These are phyloP conservation scores for Schizopygopsis malacanthus DNA, from an alignment of 2,797 vertebrate genomes.

Conservation along the genomic window DNA sequence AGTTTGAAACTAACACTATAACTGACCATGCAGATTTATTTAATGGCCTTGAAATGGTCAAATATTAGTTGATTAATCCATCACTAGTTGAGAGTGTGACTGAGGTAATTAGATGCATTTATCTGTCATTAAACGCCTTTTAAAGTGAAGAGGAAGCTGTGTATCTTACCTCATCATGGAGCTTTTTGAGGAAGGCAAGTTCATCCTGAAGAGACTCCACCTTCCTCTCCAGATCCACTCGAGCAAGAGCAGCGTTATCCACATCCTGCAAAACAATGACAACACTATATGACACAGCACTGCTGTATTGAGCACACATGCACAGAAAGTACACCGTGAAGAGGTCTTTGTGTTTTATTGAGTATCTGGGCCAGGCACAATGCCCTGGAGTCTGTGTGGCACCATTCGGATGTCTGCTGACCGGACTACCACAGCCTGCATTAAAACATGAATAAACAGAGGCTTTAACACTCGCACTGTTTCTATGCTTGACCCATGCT, in stretches of 20 bases:
- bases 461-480: slow-evolving; percentile 3
- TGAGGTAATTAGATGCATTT: background rate
- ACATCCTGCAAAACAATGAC: slow-evolving; percentile 83
- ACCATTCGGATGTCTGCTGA: slow-evolving; percentile 26
- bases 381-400: slow-evolving; percentile 27
- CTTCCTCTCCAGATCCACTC: slow-evolving; percentile 94
- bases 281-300: background rate
- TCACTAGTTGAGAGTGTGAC: background rate
- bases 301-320: background rate
- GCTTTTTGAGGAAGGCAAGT: slow-evolving; percentile 93
- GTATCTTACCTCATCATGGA: slow-evolving; percentile 89
- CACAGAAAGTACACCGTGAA: background rate
- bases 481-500: slow-evolving; percentile 13
- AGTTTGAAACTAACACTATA: background rate
- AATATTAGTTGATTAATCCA: background rate
- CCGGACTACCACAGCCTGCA: background rate
- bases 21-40: background rate
- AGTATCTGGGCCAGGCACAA: background rate
- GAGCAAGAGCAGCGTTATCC: slow-evolving; percentile 91
- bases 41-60: background rate
- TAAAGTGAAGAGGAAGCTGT: background rate
- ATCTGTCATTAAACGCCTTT: background rate
- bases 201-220: slow-evolving; percentile 95
- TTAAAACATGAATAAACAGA: slow-evolving; percentile 19
- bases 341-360: slow-evolving; percentile 20